A percentile compares a stretch with the other conserved stretches of the same genome.
phyloP scores from a whole-genome alignment of 2,113 vertebrate genomes.

The Xyrauchen texanus region DNA sequence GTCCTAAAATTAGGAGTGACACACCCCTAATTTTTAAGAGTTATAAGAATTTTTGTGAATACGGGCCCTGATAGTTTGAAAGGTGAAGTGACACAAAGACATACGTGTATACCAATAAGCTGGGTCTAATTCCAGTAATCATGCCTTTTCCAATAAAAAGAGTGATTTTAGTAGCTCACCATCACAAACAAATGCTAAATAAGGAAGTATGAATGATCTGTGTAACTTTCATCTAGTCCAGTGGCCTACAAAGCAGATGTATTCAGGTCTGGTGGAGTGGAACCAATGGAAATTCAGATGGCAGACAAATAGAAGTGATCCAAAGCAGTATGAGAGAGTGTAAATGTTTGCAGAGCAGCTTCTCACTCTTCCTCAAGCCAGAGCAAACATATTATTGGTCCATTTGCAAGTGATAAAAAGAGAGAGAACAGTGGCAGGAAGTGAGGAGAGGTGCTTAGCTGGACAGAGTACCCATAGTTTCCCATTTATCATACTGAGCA shows the following conservation, averaged over 20 bases:
- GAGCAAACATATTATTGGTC: slow-evolving; percentile 78
- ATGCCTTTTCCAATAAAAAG: not conserved
- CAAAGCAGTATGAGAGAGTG: slow-evolving; percentile 57
- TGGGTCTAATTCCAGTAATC: no score
- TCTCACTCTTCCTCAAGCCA: slow-evolving; percentile 67
- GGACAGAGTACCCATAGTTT: slow-evolving; percentile 68
- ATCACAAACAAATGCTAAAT: not conserved
- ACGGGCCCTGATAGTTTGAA: no score
- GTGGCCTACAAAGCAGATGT: slow-evolving; percentile 8
- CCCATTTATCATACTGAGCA: slow-evolving; percentile 61
- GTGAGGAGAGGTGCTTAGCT: slow-evolving; percentile 71
- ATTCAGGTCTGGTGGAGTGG: slow-evolving; percentile 12
- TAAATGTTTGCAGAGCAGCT: slow-evolving; percentile 78
- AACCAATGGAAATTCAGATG: slow-evolving; percentile 64
- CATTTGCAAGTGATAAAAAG: slow-evolving; percentile 78
- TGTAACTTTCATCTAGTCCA: slow-evolving; percentile 24
- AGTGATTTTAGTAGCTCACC: not conserved
- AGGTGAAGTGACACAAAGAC: no score
- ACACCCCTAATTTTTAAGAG: no score
- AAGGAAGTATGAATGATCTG: not conserved
- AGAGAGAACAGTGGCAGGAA: slow-evolving; percentile 64
- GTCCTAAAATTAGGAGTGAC: no score
- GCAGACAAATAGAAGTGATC: slow-evolving; percentile 50
- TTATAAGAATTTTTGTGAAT: no score
- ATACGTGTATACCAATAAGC: no score